Evolutionary conservation across 2,113 vertebrate genomes (phyloP).

Genomic region (Bungarus multicinctus): DNA sequence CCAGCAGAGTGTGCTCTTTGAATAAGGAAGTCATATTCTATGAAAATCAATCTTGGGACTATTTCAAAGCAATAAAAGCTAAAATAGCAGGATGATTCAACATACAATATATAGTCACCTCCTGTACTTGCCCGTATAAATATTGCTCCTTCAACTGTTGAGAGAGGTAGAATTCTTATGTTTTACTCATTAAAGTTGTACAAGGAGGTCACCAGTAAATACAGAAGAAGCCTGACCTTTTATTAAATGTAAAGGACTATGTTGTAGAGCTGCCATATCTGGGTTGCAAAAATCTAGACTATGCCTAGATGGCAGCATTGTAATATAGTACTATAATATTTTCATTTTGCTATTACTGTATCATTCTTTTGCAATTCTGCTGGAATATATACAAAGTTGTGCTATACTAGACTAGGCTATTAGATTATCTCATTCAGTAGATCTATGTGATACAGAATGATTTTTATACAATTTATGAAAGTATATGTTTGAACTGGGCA

Average conservation of each 20-base stretch:
- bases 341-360: neutral
- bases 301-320: neutral
- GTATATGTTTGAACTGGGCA: neutral
- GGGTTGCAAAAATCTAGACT: neutral
- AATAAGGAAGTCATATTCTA: neutral
- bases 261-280: neutral
- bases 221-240: neutral
- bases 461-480: neutral
- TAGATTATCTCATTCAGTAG: neutral
- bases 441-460: neutral
- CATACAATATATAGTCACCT: neutral
- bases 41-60: neutral
- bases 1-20: slow-evolving; percentile 7
- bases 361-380: neutral
- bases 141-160: neutral
- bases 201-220: neutral
- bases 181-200: neutral
- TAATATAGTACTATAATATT: neutral
- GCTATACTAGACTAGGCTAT: neutral
- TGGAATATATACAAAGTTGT: neutral
- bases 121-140: neutral
- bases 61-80: neutral
- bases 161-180: neutral
- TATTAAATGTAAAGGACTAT: neutral
- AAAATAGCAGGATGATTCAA: neutral